Evolutionary conservation across 2,888 invertebrate genomes (phyloP).

Genomic region (Pseudanteris insignis): DNA sequence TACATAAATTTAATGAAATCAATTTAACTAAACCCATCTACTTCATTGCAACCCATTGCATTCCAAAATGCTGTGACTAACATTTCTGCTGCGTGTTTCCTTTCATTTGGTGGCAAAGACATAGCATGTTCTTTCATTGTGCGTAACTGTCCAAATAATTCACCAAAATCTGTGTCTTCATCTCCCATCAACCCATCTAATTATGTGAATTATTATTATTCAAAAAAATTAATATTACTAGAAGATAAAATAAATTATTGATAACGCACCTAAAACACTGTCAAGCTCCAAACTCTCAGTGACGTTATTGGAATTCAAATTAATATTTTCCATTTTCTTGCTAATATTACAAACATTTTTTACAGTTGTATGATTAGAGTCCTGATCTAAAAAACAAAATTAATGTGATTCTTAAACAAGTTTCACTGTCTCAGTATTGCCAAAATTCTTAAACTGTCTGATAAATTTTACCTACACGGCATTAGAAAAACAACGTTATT

Average conservation of each 20-base stretch:
- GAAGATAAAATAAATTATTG: too few relatives aligned
- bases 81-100: constrained; percentile 77
- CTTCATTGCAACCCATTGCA: constrained; percentile 78
- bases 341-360: constrained; percentile 52
- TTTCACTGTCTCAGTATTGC: too few relatives aligned
- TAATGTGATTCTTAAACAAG: too few relatives aligned
- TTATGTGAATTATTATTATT: constrained; percentile 3
- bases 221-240: too few relatives aligned
- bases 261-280: constrained; percentile 57
- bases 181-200: constrained; percentile 62
- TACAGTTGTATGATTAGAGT: constrained; percentile 24
- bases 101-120: constrained; percentile 71
- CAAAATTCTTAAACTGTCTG: too few relatives aligned
- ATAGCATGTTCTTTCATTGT: constrained; percentile 76
- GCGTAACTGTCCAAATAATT: constrained; percentile 73
- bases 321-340: constrained; percentile 58
- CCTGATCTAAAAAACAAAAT: constrained; percentile 38
- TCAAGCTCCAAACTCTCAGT: constrained; percentile 56
- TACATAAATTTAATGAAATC: too few relatives aligned
- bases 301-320: constrained; percentile 47
- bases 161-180: constrained; percentile 70
- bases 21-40: constrained; percentile 67
- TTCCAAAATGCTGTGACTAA: constrained; percentile 79
- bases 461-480: too few relatives aligned
- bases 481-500: too few relatives aligned